These are phyloP conservation scores for Idaea aversata DNA, from an alignment of 2,888 invertebrate species.

Conservation along the genomic window DNA sequence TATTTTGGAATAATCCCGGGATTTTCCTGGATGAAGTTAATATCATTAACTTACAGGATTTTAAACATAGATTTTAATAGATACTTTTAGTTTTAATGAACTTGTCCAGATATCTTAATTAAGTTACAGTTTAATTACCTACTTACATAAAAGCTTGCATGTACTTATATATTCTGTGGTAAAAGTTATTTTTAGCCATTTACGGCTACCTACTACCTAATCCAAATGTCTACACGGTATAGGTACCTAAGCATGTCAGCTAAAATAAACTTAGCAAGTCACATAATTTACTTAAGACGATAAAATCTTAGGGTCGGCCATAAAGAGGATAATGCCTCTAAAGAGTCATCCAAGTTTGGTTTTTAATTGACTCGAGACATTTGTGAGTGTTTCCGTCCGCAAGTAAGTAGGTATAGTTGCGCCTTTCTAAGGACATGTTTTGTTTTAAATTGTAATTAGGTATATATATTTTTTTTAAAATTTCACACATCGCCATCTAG, in stretches of 20 bases:
- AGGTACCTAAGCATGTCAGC: neutral
- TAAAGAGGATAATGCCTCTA: slow-evolving; percentile 57
- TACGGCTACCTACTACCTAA: neutral
- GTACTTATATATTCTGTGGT: no score
- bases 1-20: neutral
- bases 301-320: slow-evolving; percentile 48
- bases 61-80: no score
- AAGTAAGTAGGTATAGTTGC: neutral
- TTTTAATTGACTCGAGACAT: slow-evolving; percentile 28
- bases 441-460: no score
- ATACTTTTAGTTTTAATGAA: no score
- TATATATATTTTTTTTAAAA: no score
- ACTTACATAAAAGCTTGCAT: neutral
- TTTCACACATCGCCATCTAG: no score
- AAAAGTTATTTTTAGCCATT: neutral
- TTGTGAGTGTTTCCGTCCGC: slow-evolving; percentile 3
- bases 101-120: neutral
- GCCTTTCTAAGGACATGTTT: neutral
- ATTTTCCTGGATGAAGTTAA: neutral
- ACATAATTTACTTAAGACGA: slow-evolving; percentile 39
- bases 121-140: neutral
- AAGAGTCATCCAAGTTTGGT: slow-evolving; percentile 29
- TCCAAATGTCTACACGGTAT: neutral
- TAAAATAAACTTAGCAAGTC: slow-evolving; percentile 17
- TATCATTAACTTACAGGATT: no score